phyloP scores from a whole-genome alignment of 1,140 invertebrate species.

The Sarcophaga peregrina region DNA sequence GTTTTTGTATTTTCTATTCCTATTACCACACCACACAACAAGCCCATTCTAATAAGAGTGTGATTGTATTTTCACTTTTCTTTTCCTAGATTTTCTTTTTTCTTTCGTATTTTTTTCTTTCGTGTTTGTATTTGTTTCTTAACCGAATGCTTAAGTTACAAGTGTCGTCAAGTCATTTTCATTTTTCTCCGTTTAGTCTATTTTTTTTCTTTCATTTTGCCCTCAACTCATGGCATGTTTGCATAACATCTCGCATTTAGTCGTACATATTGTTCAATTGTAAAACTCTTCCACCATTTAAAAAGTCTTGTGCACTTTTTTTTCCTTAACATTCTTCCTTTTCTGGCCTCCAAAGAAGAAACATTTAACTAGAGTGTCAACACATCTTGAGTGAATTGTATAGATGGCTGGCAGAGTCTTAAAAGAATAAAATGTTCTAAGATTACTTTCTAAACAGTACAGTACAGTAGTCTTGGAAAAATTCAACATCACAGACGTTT shows the following conservation, averaged over 20 bases:
- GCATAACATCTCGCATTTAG: not conserved
- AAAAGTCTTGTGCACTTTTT: not conserved
- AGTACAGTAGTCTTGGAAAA: too few relatives aligned
- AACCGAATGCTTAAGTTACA: constrained; percentile 21
- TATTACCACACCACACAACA: not conserved
- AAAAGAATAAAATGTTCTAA: not conserved
- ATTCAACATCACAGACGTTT: too few relatives aligned
- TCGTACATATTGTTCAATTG: not conserved
- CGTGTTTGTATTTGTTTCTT: constrained; percentile 6
- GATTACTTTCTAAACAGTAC: too few relatives aligned
- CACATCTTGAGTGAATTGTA: constrained; percentile 5
- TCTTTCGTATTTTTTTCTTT: not conserved
- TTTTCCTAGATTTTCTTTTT: not conserved
- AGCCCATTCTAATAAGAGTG: not conserved
- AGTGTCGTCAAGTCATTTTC: constrained; percentile 18
- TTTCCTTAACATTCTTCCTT: not conserved
- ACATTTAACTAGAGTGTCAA: constrained; percentile 21
- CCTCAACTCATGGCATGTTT: constrained; percentile 21
- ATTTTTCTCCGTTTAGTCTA: not conserved
- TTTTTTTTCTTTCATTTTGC: not conserved
- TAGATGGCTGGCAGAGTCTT: not conserved
- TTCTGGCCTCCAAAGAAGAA: constrained; percentile 5
- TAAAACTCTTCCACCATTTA: constrained; percentile 17
- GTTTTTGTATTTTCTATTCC: not conserved
- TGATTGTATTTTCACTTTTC: constrained; percentile 12